Evolutionary conservation across 1,140 invertebrate genomes (phyloP).

Genomic region (Rhagoletis zephyria): DNA sequence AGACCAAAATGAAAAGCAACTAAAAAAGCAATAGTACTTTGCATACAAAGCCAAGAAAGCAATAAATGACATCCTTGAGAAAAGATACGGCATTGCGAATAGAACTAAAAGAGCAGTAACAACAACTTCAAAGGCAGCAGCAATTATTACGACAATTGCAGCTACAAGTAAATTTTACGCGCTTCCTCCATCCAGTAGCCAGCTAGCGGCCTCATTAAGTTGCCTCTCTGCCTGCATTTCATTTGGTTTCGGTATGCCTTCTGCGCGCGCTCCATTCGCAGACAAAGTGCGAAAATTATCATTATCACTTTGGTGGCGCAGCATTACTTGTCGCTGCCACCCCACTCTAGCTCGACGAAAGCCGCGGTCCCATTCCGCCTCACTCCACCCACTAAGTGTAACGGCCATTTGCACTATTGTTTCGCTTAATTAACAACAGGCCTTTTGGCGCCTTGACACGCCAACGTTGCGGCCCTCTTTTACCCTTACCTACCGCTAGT

Average conservation of each 20-base stretch:
- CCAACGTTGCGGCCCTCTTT: background rate
- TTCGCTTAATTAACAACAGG: conserved; percentile 35
- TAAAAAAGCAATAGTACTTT: background rate
- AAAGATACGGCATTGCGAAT: background rate
- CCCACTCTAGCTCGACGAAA: background rate
- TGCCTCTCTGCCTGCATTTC: background rate
- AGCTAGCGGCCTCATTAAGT: conserved; percentile 19
- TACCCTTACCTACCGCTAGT: background rate
- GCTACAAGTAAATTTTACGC: conserved; percentile 37
- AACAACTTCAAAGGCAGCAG: background rate
- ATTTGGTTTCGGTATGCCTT: background rate
- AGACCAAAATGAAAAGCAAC: conserved; percentile 20
- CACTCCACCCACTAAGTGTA: background rate
- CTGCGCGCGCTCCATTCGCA: background rate
- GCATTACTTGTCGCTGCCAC: background rate
- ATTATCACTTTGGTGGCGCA: conserved; percentile 56
- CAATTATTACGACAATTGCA: conserved; percentile 42
- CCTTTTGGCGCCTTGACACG: conserved; percentile 31
- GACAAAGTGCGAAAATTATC: conserved; percentile 57
- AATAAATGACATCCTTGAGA: conserved; percentile 35
- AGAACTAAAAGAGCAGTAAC: background rate
- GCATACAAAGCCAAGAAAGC: conserved; percentile 28
- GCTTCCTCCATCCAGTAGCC: background rate
- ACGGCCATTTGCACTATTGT: conserved; percentile 45
- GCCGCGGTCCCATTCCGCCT: background rate